Evolutionary conservation across 2,888 invertebrate genomes (phyloP), one percentile per base, ranked within the genome.

Genomic region (Drymonia ruficornis): DNA sequence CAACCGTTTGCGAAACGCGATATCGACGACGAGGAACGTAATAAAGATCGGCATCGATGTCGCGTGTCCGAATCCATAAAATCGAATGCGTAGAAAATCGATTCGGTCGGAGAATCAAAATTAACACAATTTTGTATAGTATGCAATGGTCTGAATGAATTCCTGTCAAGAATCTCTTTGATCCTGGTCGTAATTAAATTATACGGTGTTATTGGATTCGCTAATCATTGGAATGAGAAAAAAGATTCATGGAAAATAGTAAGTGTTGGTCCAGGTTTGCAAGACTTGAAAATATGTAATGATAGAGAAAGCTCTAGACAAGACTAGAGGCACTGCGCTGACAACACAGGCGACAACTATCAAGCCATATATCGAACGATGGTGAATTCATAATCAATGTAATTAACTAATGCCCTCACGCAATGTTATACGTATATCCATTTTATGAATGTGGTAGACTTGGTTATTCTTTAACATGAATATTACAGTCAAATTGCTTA

Each of bases 61-160:
- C 58, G 72, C 70, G 63, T 70, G 70, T 59, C 50, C 47, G 38
- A 50, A 52, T 49, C 55, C 54, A 63, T 70, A 59, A 65, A 63
- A 55, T 43, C 43, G 28, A 56, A 63, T 55, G 56, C 59, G 54
- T 50, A 49, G 54, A 53, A 58, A 60, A 54, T 50, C 44, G 47
- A 63, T 70, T 71, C 62, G 12, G 2, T 23, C n/a, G 19, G 43
- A 19, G 19, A 19, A 43, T 19, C 19, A 13, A 12, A 43, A 43
- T 43, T 19, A 43, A 19, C 19, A 43, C 43, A 19, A 43, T 18
- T 12, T 42, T 11, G 42, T 11, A 42, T 12, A 43, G 12, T 18
- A 23, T 19, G 15, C 13, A 36, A 36, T 16, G 16, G 16, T 16
- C 16, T 16, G 19, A 43, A 16, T 19, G 43, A 43, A 43, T 19